Percentiles rank a stretch among this genome's conserved stretches.
Conservation (phyloP, 2,888 invertebrate genomes). For the Pristionchus mayeri region DNA sequence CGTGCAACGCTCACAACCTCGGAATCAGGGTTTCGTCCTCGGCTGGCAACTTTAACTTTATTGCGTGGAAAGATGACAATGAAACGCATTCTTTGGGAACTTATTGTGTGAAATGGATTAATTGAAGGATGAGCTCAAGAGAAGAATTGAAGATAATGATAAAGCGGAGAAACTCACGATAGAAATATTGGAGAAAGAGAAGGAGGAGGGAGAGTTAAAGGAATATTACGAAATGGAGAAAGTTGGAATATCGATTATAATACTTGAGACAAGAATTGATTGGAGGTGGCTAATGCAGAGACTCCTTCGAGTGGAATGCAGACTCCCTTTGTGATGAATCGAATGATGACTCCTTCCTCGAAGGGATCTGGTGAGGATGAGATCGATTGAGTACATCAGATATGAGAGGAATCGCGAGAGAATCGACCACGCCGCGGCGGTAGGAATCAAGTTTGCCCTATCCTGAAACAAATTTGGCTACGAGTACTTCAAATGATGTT, state of each 20-base stretch:
- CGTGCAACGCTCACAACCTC: too few relatives aligned
- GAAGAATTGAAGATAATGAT: neutral
- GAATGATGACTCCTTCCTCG: neutral
- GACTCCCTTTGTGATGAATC: neutral
- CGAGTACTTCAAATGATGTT: too few relatives aligned
- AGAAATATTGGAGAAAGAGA: constrained; percentile 11
- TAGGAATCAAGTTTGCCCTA: too few relatives aligned
- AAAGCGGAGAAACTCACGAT: neutral
- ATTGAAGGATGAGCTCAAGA: neutral
- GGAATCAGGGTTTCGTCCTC: too few relatives aligned
- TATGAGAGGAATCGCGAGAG: too few relatives aligned
- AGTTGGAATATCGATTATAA: neutral
- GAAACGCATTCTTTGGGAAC: too few relatives aligned
- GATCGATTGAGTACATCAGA: too few relatives aligned
- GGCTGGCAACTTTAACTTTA: too few relatives aligned
- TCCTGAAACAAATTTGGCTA: too few relatives aligned
- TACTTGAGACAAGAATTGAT: neutral
- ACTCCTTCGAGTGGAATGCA: neutral
- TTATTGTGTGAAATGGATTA: neutral
- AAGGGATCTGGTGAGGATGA: constrained; percentile 7
- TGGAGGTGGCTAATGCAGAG: neutral
- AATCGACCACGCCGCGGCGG: too few relatives aligned
- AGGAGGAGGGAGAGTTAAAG: neutral
- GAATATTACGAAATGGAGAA: neutral
- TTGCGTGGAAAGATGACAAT: too few relatives aligned